Evolutionary conservation across 2,888 invertebrate species (phyloP).

Genomic region (Drosophila phalerata): DNA sequence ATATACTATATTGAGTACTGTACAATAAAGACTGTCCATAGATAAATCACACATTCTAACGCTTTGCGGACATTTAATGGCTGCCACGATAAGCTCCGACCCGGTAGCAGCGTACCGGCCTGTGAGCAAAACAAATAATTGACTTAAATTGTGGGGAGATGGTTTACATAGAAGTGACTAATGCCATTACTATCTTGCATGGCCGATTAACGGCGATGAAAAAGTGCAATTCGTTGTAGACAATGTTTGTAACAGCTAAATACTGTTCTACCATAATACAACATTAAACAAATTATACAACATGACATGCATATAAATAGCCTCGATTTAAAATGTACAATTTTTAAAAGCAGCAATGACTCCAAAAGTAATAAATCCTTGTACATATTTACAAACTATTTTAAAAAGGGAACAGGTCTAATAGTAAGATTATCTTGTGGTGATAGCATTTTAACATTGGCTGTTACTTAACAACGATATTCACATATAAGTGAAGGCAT

Average conservation of each 20-base stretch:
- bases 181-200: slow-evolving; percentile 9
- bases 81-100: slow-evolving; percentile 70
- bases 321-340: not conserved
- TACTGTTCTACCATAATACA: not conserved
- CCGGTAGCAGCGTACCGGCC: slow-evolving; percentile 12
- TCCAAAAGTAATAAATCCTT: not conserved
- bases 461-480: too few relatives aligned
- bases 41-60: slow-evolving; percentile 68
- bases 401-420: not conserved
- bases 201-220: not conserved
- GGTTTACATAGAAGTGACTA: slow-evolving; percentile 24
- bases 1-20: slow-evolving; percentile 1
- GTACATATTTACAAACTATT: not conserved
- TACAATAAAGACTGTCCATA: slow-evolving; percentile 10
- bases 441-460: too few relatives aligned
- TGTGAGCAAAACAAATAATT: slow-evolving; percentile 69
- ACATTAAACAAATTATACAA: not conserved
- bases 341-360: not conserved
- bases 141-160: slow-evolving; percentile 58
- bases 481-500: too few relatives aligned
- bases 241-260: slow-evolving; percentile 12
- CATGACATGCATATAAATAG: not conserved
- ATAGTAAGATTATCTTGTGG: too few relatives aligned
- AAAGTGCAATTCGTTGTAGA: slow-evolving; percentile 52
- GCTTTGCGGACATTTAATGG: slow-evolving; percentile 75